Base-by-base conservation (phyloP, 2,888 invertebrate genomes). In the Erpobdella octoculata region DNA sequence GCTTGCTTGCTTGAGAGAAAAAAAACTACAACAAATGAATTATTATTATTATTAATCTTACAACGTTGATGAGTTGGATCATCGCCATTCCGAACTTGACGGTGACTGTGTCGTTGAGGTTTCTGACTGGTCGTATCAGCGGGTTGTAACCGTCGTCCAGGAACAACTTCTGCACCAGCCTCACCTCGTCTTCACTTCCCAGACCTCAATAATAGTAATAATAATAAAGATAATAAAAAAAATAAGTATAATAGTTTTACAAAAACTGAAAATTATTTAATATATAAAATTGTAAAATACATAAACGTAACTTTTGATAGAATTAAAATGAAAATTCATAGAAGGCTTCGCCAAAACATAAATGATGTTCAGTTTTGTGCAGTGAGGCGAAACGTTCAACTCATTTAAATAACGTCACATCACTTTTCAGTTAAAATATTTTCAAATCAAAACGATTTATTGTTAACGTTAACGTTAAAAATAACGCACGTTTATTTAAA, bases 11-110 rank as follows among this genome's bases (percentile, higher is more conserved):
- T n/a, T n/a, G n/a, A n/a, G n/a, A n/a, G n/a, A n/a, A n/a, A n/a
- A n/a, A 59, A 12, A 12, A 59, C 9, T 15, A 59, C 59, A 12
- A 59, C 59, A 12, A 59, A 12, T 9, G 9, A 12, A 59, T 15
- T n/a, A 41, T 9, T 25, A 64, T 9, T 21, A 66, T 35, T 33
- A 36, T 36, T 35, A 28, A 28, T 89, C 92, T 87, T 88, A 96
- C 96, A 87, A 96, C 94, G 85, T 93, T 95, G 86, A 96, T 96
- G 79, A 96, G 89, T 85, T 96, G 96, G 80, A 96, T 94, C 85
- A 96, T 93, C 76, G 95, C 95, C 79, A 96, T 88, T 78, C 95
- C 95, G 85, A 96, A 95, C 81, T 91, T 88, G 79, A 96, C 94
- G 85, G 92, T 91, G 79, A 96, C 93, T 85, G 92, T 94, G 85